Evolutionary conservation across 2,113 vertebrate genomes (phyloP), one percentile per base, ranked within the genome.

Genomic region (Apodemus sylvaticus): DNA sequence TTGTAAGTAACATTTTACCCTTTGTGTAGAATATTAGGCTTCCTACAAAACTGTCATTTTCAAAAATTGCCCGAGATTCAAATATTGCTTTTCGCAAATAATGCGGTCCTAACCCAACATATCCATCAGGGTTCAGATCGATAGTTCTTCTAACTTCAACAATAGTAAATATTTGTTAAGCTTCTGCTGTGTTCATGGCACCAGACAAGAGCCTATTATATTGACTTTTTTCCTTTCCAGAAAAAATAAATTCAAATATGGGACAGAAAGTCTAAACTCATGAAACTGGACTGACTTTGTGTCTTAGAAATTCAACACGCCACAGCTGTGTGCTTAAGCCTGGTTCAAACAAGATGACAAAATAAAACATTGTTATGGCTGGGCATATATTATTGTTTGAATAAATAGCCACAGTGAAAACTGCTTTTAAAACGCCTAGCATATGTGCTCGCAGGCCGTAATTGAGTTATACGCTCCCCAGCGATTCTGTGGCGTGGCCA

Each of bases 131-230:
- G 79, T 51, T 62, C 53, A 78, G n/a, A 94, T 85, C 86, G 86
- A 42, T 64, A 60, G 66, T 97, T 81, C 89, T 94, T 91, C 79
- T 95, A 96, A 91, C 86, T 82, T 96, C 89, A 91, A 62, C 91
- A 89, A 45, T 91, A 89, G 92, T 88, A 97, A 97, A 95, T 95
- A 96, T 96, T 95, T 97, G 95, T 89, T 85, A 96, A 86, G 71
- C 36, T 62, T 96, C 86, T 42, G 29, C 66, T 94, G 26, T 74
- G 55, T 86, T 89, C 93, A 83, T 96, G 96, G 93, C 42, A 95
- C 29, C 70, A 79, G 68, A 89, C 86, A 95, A 97, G 78, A 79
- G 68, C 36, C 87, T 89, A 71, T 79, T 96, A 89, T 91, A 89
- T 91, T 42, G 58, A 64, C n/a, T n/a, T 66, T 95, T 96, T 70